Base-by-base conservation (phyloP, 2,113 vertebrate genomes). In the Nansenia antarctica region DNA sequence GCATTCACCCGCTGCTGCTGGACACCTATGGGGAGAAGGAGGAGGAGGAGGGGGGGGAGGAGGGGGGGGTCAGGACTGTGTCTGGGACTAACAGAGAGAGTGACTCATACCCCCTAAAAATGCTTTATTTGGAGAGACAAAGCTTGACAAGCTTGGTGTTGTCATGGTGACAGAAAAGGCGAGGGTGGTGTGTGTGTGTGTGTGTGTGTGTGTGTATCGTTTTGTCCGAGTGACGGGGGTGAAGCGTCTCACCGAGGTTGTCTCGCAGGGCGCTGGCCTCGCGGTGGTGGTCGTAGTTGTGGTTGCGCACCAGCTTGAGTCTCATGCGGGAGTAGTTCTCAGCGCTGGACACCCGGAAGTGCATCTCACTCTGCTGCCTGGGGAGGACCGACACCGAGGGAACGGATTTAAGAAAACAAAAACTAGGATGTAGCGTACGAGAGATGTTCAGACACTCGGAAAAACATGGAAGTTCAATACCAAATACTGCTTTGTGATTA, bases 261-360 rank as follows among this genome's bases (percentile, higher is more conserved):
- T 98, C 97, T 81, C 97, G 92, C 70, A 98, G 91, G 63, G 95
- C 96, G 65, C 97, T 98, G 83, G 97, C 96, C 65, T 99, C 96
- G 64, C 86, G 81, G 69, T 98, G 96, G 18, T 85, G 90, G 75
- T 90, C 95, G 82, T 94, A 98, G 89, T 91, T 97, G 86, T 95
- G 94, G 84, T 95, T 98, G 15, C 94, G 94, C 27, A 97, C 92
- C 54, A 98, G 84, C 84, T 98, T 99, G 67, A 98, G 91, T 78
- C 94, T 94, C 97, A 98, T 99, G 45, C 96, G 95, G 24, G 96
- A 99, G 82, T 93, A 98, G 84, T 98, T 99, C 90, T 99, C 97
- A 24, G 95, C 96, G 18, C 94, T 97, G 64, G 96, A 96, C 67
- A 98, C 89, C 68, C 95, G 95, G 96, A 96, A 99, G 79, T 94